Evolutionary conservation across 2,888 invertebrate species (phyloP).

Genomic region (Coleophora deauratella): DNA sequence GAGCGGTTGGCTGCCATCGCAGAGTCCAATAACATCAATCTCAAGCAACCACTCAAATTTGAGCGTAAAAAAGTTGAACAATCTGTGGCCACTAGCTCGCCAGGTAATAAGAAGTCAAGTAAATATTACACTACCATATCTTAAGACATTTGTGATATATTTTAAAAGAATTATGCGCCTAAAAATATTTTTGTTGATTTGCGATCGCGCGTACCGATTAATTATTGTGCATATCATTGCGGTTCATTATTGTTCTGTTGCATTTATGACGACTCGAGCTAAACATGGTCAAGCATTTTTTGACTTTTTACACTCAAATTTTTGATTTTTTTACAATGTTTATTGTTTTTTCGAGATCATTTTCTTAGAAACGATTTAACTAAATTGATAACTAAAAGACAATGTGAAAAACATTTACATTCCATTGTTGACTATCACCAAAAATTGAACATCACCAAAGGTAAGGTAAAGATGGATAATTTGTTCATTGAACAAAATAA

Average conservation of each 20-base stretch:
- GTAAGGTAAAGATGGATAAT: constrained; percentile 61
- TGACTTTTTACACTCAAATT: constrained; percentile 76
- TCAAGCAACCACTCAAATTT: constrained; percentile 84
- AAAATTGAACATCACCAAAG: constrained; percentile 62
- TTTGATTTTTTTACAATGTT: constrained; percentile 37
- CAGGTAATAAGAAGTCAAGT: constrained; percentile 76
- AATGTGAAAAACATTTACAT: constrained; percentile 61
- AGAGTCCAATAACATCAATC: constrained; percentile 86
- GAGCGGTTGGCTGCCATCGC: constrained; percentile 92
- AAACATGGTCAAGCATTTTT: constrained; percentile 74
- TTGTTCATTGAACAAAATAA: constrained; percentile 54
- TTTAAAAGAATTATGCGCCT: constrained; percentile 22
- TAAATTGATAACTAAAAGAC: constrained; percentile 17
- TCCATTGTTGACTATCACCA: constrained; percentile 61
- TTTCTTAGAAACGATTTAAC: constrained; percentile 45
- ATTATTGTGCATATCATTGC: constrained; percentile 26
- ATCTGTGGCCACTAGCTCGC: constrained; percentile 76
- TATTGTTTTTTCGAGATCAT: constrained; percentile 50
- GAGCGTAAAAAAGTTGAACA: constrained; percentile 78
- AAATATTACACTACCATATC: constrained; percentile 76
- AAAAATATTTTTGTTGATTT: constrained; percentile 22
- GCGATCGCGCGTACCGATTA: constrained; percentile 35
- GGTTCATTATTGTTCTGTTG: constrained; percentile 62
- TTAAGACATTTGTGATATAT: constrained; percentile 46
- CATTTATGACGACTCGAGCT: constrained; percentile 66